Evolutionary conservation across 2,113 vertebrate species (phyloP).

Genomic region (Nothobranchius kuhntae): DNA sequence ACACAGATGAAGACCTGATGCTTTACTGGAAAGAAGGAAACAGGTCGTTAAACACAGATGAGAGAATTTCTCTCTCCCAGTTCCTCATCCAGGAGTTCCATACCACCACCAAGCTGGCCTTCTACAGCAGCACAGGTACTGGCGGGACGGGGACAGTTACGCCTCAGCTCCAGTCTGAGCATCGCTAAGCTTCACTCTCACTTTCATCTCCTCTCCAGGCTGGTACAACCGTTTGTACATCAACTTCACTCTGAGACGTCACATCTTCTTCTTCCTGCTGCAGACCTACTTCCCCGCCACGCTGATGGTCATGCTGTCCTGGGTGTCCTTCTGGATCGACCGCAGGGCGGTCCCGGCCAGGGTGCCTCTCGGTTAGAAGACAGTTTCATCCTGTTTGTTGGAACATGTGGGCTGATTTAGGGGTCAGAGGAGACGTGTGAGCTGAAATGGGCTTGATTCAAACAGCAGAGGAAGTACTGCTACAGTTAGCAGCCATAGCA

Average conservation of each 20-base stretch:
- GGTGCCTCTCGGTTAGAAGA: conserved; percentile 83
- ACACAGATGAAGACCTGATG: conserved; percentile 95
- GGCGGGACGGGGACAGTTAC: not conserved
- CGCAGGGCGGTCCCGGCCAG: conserved; percentile 86
- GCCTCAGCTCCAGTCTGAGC: not conserved
- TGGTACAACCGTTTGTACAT: conserved; percentile 91
- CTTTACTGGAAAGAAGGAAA: conserved; percentile 96
- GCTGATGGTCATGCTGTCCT: conserved; percentile 90
- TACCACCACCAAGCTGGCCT: conserved; percentile 90
- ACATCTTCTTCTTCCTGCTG: conserved; percentile 90
- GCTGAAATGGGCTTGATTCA: too few species aligned
- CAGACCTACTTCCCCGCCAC: conserved; percentile 88
- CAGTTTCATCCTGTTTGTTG: too few species aligned
- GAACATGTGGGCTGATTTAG: too few species aligned
- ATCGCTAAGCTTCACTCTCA: not conserved
- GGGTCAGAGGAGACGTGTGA: too few species aligned
- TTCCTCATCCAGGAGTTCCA: conserved; percentile 95
- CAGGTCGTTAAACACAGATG: conserved; percentile 89
- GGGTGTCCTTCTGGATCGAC: conserved; percentile 91
- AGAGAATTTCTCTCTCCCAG: conserved; percentile 92
- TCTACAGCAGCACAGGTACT: conserved; percentile 94
- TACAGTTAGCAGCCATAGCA: too few species aligned
- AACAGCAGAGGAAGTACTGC: too few species aligned
- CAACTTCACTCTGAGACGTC: conserved; percentile 85
- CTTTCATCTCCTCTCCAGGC: conserved; percentile 67